Percentiles rank a stretch among this genome's conserved stretches.
These are phyloP conservation scores for Galago senegalensis DNA, from an alignment of 2,797 vertebrate genomes.

Conservation along the genomic window DNA sequence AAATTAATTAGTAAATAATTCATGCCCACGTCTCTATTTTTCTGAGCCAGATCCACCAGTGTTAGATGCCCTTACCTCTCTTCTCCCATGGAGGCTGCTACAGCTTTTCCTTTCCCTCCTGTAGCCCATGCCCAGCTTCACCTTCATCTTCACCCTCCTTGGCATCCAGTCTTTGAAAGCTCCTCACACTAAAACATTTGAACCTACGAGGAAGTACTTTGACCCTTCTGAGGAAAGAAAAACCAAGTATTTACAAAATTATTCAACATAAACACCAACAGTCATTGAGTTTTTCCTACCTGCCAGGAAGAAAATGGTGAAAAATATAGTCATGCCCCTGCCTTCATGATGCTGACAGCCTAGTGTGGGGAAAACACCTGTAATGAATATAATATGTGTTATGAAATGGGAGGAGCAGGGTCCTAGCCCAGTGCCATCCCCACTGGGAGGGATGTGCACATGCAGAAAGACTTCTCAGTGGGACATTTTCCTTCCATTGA, in stretches of 20 bases:
- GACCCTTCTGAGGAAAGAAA: neutral
- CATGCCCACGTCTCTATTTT: neutral
- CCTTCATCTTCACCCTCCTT: neutral
- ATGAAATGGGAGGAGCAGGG: neutral
- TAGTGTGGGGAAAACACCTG: neutral
- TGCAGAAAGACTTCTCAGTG: neutral
- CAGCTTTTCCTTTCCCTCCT: too few relatives aligned
- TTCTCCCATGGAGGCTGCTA: rapidly evolving
- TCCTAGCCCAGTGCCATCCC: neutral
- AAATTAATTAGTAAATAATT: neutral
- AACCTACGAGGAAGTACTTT: neutral
- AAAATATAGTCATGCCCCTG: neutral
- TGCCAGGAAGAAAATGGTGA: neutral
- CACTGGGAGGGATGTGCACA: neutral
- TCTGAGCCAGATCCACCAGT: neutral
- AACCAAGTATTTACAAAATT: neutral
- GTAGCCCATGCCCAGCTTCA: neutral
- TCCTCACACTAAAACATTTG: neutral
- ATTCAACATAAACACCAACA: neutral
- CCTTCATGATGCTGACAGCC: neutral
- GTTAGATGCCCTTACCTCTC: too few relatives aligned
- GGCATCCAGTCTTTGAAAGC: neutral
- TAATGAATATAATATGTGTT: neutral
- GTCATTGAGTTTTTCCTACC: neutral
- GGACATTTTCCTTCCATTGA: neutral